phyloP scores from a whole-genome alignment of 2,888 invertebrate genomes.

The Branchellion lobata region DNA sequence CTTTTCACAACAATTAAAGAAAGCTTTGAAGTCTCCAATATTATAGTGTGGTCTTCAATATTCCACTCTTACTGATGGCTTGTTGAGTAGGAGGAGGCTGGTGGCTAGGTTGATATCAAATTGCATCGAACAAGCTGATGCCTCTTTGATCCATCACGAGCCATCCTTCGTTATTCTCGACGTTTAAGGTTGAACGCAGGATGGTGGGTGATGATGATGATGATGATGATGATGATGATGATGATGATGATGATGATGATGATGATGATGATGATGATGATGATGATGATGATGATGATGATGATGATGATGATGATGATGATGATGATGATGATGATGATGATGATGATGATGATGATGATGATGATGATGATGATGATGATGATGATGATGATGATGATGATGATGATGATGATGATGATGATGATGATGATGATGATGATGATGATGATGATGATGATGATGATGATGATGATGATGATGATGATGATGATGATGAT shows the following conservation, averaged over 20 bases:
- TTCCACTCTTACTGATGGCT: no score
- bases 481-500: not conserved
- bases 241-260: constrained; percentile 44
- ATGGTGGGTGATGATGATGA: no score
- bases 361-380: not conserved
- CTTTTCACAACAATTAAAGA: no score
- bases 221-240: constrained; percentile 39
- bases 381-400: not conserved
- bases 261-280: constrained; percentile 43
- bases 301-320: constrained; percentile 40
- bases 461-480: not conserved
- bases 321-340: constrained; percentile 15
- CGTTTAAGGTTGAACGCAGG: not conserved
- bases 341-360: not conserved
- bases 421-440: constrained; percentile 26
- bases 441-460: constrained; percentile 13
- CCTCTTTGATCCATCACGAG: no score
- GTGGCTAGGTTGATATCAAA: no score
- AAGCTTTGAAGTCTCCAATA: no score
- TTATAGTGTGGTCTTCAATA: no score
- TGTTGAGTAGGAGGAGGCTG: no score
- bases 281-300: constrained; percentile 28
- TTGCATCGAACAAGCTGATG: no score
- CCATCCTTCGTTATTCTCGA: no score
- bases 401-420: constrained; percentile 25